Evolutionary conservation across 2,113 vertebrate species (phyloP).

Genomic region (Bostrychus sinensis): DNA sequence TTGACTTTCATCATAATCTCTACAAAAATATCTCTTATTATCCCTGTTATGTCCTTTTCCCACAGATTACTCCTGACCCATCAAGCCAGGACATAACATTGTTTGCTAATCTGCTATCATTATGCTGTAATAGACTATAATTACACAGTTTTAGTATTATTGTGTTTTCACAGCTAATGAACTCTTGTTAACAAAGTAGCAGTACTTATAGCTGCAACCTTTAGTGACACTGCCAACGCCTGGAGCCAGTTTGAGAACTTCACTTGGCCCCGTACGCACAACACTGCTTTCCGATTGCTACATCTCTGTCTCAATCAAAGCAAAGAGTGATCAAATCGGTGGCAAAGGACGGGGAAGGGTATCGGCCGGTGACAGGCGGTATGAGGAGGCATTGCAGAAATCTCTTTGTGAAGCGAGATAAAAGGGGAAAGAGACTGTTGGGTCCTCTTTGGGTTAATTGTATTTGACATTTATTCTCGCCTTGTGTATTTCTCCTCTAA

Average conservation of each 20-base stretch:
- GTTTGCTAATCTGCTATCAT: neutral
- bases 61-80: neutral
- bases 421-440: constrained; percentile 54
- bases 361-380: constrained; percentile 43
- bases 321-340: constrained; percentile 47
- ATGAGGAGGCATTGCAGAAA: constrained; percentile 48
- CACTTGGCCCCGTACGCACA: neutral
- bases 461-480: constrained; percentile 69
- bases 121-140: neutral
- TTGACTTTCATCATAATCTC: too few species aligned
- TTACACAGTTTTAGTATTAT: neutral
- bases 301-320: constrained; percentile 19
- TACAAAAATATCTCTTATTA: too few species aligned
- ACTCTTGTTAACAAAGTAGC: neutral
- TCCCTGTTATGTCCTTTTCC: too few species aligned
- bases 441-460: constrained; percentile 72
- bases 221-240: neutral
- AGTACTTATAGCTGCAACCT: neutral
- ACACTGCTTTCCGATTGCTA: constrained; percentile 25
- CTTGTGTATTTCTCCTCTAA: constrained; percentile 52
- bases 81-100: neutral
- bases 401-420: constrained; percentile 69
- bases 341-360: constrained; percentile 51
- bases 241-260: neutral
- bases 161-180: neutral